Percentiles rank a stretch among this genome's conserved stretches.
Evolutionary conservation across 2,113 vertebrate species (phyloP).

Genomic region (Rallus limicola): DNA sequence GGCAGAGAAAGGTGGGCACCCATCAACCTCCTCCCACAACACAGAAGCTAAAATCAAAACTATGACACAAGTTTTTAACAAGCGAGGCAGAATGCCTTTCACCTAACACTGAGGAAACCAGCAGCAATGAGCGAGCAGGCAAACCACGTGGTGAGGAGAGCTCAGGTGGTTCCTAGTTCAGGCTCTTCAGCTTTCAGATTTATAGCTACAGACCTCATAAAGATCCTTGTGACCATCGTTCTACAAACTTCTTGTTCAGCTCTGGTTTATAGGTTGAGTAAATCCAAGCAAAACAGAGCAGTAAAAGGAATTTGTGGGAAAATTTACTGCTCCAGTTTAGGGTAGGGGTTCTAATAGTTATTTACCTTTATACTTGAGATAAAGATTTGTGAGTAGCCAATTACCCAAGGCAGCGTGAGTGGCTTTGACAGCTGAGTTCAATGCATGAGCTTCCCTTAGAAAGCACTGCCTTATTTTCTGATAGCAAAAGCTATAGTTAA

Average conservation of each 20-base stretch:
- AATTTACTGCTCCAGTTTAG: constrained; percentile 32
- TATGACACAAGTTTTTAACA: neutral
- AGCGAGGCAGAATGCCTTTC: neutral
- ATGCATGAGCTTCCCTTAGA: neutral
- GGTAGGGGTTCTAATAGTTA: constrained; percentile 28
- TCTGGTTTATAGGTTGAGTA: constrained; percentile 50
- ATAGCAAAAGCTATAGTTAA: neutral
- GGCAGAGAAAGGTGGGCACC: neutral
- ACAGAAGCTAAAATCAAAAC: neutral
- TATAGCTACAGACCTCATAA: neutral
- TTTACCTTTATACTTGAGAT: constrained; percentile 40
- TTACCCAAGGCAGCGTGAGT: constrained; percentile 16
- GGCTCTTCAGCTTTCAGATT: constrained; percentile 11
- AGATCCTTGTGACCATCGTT: neutral
- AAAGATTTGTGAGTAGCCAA: constrained; percentile 49
- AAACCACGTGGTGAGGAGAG: neutral
- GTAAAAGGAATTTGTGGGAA: constrained; percentile 13
- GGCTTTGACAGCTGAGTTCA: neutral
- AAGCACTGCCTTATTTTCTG: neutral
- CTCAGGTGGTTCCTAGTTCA: neutral
- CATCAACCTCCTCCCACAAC: neutral
- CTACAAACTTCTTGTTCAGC: neutral
- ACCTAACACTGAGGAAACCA: neutral
- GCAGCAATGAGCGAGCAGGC: neutral
- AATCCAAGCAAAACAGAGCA: constrained; percentile 27